phyloP scores from a whole-genome alignment of 92 coral and sea anemone species.

The Zoanthus sansibaricus region DNA sequence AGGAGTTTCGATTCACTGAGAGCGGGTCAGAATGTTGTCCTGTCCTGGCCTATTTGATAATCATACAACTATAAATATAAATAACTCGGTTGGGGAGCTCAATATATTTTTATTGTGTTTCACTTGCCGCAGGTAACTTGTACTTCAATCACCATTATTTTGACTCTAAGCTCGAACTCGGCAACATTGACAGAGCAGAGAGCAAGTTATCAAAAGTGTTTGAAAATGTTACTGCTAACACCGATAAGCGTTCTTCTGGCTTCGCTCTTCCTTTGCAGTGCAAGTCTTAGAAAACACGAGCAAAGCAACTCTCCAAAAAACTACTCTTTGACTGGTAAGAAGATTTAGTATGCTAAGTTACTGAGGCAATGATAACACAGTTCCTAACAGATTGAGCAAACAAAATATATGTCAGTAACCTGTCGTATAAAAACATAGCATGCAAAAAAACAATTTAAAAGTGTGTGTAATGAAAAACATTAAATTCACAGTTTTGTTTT shows the following conservation, averaged over 20 bases:
- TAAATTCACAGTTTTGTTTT: too few species aligned
- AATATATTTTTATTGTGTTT: constrained; percentile 22
- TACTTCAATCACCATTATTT: background rate
- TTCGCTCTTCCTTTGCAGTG: background rate
- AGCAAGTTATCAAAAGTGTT: constrained; percentile 6
- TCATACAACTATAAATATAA: too few species aligned
- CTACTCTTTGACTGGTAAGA: background rate
- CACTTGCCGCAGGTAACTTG: constrained; percentile 18
- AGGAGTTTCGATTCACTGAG: too few species aligned
- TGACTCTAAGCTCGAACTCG: too few species aligned
- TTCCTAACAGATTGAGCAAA: too few species aligned
- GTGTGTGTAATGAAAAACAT: too few species aligned
- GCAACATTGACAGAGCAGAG: too few species aligned
- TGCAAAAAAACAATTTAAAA: too few species aligned
- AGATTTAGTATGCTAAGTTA: background rate
- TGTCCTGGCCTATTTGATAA: too few species aligned
- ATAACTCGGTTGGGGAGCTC: constrained; percentile 4
- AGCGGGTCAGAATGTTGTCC: too few species aligned
- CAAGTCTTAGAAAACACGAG: background rate
- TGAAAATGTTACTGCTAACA: constrained; percentile 24
- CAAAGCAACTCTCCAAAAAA: background rate
- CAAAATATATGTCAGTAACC: too few species aligned
- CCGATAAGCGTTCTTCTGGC: background rate
- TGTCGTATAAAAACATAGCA: too few species aligned
- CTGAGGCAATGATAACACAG: background rate